These are phyloP conservation scores for Etheostoma nigrum DNA, from an alignment of 2,797 vertebrate species.

Conservation along the genomic window DNA sequence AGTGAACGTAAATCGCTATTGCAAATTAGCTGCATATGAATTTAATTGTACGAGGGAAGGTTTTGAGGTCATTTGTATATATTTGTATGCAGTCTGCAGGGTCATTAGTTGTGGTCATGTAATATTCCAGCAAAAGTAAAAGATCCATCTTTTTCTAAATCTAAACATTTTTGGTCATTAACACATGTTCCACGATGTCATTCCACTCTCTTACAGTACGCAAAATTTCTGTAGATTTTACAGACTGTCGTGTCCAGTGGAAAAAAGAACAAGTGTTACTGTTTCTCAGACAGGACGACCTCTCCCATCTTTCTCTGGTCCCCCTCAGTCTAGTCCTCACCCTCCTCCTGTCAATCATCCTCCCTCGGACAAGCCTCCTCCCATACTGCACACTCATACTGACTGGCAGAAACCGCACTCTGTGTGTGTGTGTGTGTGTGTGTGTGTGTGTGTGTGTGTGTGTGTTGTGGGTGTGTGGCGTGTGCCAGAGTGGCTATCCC, in stretches of 20 bases:
- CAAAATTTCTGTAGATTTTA: slow-evolving; percentile 38
- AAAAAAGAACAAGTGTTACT: slow-evolving; percentile 53
- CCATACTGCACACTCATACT: slow-evolving; percentile 63
- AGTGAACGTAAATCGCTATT: slow-evolving; percentile 36
- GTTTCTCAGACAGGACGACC: slow-evolving; percentile 46
- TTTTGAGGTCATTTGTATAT: slow-evolving; percentile 46
- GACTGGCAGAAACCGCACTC: slow-evolving; percentile 61
- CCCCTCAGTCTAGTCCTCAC: slow-evolving; percentile 45
- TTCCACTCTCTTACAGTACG: slow-evolving; percentile 34
- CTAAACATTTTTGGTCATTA: slow-evolving; percentile 14
- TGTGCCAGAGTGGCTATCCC: slow-evolving; percentile 84
- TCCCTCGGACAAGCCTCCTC: slow-evolving; percentile 48
- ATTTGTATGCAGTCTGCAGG: slow-evolving; percentile 26
- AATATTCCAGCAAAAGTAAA: slow-evolving; percentile 31
- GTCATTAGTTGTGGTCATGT: slow-evolving; percentile 23
- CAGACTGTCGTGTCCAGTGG: slow-evolving; percentile 43
- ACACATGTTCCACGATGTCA: slow-evolving; percentile 31
- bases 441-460: slow-evolving; percentile 53
- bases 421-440: slow-evolving; percentile 42
- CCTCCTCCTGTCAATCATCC: slow-evolving; percentile 64
- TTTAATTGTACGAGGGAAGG: slow-evolving; percentile 3
- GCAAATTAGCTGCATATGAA: slow-evolving; percentile 48
- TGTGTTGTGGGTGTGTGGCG: slow-evolving; percentile 77
- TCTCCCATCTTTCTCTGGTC: slow-evolving; percentile 48
- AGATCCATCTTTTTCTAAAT: slow-evolving; percentile 20